Conservation (phyloP, 2,888 invertebrate genomes). For the Zele albiditarsus region DNA sequence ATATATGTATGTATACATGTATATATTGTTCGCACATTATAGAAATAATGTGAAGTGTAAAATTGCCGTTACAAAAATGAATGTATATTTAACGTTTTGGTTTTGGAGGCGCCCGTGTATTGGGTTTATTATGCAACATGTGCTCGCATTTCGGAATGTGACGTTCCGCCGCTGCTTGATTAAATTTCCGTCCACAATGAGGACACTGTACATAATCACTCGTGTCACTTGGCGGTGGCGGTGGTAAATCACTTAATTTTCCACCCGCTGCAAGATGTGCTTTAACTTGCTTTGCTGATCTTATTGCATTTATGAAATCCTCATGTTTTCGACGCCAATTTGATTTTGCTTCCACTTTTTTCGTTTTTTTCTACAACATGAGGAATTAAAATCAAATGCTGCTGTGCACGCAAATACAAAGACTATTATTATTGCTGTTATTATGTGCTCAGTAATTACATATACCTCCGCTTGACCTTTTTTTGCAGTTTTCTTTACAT, state of each 20-base stretch:
- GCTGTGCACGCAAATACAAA: not conserved
- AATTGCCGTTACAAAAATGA: not conserved
- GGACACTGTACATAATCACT: slow-evolving; percentile 94
- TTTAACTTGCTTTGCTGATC: slow-evolving; percentile 91
- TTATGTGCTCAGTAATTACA: slow-evolving; percentile 12
- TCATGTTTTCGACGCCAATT: slow-evolving; percentile 96
- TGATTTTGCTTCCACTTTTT: slow-evolving; percentile 65
- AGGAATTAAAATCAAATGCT: not conserved
- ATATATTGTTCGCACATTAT: not conserved
- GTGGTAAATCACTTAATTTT: slow-evolving; percentile 89
- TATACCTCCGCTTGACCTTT: slow-evolving; percentile 57
- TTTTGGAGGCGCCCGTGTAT: slow-evolving; percentile 63
- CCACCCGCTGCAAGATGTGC: slow-evolving; percentile 88
- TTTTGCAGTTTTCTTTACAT: slow-evolving; percentile 73
- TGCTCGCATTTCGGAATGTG: slow-evolving; percentile 95
- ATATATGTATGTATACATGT: not conserved
- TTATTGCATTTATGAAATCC: slow-evolving; percentile 92
- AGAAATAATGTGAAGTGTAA: not conserved
- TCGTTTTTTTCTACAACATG: slow-evolving; percentile 56
- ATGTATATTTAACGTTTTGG: slow-evolving; percentile 55
- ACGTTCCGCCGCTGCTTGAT: slow-evolving; percentile 86
- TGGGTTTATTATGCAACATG: slow-evolving; percentile 87
- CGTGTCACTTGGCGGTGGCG: slow-evolving; percentile 91
- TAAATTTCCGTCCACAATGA: slow-evolving; percentile 90
- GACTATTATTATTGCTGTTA: not conserved